Conservation (phyloP, 1,140 invertebrate species). For the Condylostylus longicornis region DNA sequence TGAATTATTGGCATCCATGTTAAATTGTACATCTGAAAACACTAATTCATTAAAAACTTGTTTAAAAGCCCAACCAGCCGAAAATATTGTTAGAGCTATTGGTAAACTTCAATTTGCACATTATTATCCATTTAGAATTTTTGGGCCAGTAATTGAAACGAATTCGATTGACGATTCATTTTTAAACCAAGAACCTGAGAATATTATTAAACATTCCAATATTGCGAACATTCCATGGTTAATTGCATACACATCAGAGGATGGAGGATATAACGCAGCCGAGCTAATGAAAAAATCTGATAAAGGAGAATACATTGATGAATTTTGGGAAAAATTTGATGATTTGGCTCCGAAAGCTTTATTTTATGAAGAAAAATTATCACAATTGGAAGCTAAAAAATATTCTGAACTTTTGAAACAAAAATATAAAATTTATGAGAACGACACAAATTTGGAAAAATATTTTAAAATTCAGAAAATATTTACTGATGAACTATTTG, state of each 20-base stretch:
- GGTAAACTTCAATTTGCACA: constrained; percentile 27
- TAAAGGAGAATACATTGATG: too few species aligned
- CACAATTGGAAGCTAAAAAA: too few species aligned
- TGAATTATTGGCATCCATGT: constrained; percentile 34
- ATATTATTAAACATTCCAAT: constrained; percentile 34
- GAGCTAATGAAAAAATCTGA: constrained; percentile 8
- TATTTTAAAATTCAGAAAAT: too few species aligned
- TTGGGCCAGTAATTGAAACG: constrained; percentile 39
- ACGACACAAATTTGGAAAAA: too few species aligned
- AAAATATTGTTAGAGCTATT: constrained; percentile 14
- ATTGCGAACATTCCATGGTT: constrained; percentile 38
- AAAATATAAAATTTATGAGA: too few species aligned
- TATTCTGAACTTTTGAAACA: too few species aligned
- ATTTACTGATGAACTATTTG: too few species aligned
- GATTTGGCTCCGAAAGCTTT: too few species aligned
- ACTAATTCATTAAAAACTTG: constrained; percentile 37
- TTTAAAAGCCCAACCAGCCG: constrained; percentile 35
- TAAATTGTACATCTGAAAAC: constrained; percentile 37
- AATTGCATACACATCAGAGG: constrained; percentile 34
- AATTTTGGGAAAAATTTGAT: too few species aligned
- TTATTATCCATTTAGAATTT: constrained; percentile 42
- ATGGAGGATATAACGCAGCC: constrained; percentile 38
- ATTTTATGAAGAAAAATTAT: too few species aligned
- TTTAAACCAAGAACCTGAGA: constrained; percentile 32
- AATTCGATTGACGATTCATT: constrained; percentile 28